Percentiles rank a stretch among this genome's conserved stretches.
These are phyloP conservation scores for Lepidothrix coronata DNA, from an alignment of 2,113 vertebrate genomes.

Conservation along the genomic window DNA sequence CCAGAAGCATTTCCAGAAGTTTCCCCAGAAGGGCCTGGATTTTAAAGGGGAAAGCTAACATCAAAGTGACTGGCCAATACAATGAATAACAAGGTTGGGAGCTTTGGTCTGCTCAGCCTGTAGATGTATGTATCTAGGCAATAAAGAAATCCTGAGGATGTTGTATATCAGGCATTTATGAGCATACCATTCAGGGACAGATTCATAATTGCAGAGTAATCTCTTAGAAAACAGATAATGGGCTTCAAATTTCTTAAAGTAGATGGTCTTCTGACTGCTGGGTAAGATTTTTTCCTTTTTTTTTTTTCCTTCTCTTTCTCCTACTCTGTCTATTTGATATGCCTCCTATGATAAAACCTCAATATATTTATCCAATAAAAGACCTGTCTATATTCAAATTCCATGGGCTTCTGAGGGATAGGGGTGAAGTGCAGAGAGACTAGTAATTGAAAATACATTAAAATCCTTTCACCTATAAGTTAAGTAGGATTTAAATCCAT, in stretches of 20 bases:
- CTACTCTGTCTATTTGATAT: neutral
- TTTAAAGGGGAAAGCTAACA: neutral
- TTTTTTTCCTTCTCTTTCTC: neutral
- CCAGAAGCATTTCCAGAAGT: neutral
- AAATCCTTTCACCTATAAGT: neutral
- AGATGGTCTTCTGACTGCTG: neutral
- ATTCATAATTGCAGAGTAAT: neutral
- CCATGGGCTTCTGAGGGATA: neutral
- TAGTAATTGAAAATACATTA: neutral
- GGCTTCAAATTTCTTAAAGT: neutral
- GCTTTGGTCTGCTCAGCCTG: neutral
- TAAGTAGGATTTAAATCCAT: neutral
- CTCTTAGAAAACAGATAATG: neutral
- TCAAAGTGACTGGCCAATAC: neutral
- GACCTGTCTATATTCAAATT: neutral
- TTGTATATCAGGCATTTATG: neutral
- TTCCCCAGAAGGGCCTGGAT: neutral
- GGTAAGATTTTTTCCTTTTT: accelerated
- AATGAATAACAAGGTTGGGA: neutral
- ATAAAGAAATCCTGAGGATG: neutral
- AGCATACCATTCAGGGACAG: neutral
- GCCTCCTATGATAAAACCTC: neutral
- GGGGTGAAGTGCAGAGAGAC: neutral
- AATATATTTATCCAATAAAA: neutral
- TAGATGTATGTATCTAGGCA: neutral